Evolutionary conservation across 2,113 vertebrate species (phyloP), one percentile per base, ranked within the genome.

Genomic region (Clarias batrachus): DNA sequence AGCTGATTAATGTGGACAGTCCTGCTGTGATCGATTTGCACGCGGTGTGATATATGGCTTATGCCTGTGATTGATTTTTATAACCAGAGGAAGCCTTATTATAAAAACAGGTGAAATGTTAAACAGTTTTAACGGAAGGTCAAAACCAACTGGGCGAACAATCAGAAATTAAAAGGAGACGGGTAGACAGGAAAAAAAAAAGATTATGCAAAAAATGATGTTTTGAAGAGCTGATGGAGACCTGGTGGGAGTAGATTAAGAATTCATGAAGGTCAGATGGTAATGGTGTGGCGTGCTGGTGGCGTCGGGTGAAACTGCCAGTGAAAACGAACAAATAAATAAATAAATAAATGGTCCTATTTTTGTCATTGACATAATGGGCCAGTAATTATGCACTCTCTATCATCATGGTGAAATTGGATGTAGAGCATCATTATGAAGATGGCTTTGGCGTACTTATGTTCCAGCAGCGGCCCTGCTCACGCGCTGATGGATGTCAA

Each of bases 401-500:
- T 74, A 62, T 74, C 68, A 52, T 68, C 25, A 8, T 25, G 78
- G 33, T 7, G 13, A 62, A 63, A 81, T 63, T 86, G 23, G 63
- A 81, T 86, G 27, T n/a, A 62, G 77, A 70, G 52, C 62, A 62
- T 82, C 37, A 73, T 86, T 74, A 82, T 37, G 66, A 81, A 52
- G 41, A 81, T 60, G 63, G 85, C 33, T 52, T 23, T 7, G 48
- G 21, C 25, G 27, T 12, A 52, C 27, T 79, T 37, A 19, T 65
- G 30, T 80, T 80, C 25, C 57, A 21, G 66, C 37, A 23, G 30
- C 25, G n/a, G 17, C 78, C 48, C 17, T n/a, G 56, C 85, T 80
- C 14, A 52, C n/a, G 79, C 5, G 66, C 57, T 57, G 85, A 82
- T 86, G 85, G 57, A 41, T 74, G 63, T 82, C 85, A 82, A 81